Evolutionary conservation across 2,888 invertebrate species (phyloP), one percentile per base, ranked within the genome.

Genomic region (Glyphotaelius pellucidus): DNA sequence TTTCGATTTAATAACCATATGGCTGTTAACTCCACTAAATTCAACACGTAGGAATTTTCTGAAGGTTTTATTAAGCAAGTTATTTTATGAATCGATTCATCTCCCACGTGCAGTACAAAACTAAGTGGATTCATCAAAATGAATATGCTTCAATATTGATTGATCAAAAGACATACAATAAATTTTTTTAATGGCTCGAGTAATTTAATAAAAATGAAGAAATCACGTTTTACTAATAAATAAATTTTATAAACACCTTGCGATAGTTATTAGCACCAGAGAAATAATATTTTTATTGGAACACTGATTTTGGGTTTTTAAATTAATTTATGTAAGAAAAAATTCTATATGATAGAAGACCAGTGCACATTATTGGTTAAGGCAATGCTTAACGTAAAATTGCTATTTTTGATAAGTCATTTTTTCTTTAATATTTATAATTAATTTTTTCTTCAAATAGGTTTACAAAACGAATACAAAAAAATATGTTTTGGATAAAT

Each of bases 151-250:
- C 15, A 15, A 47, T 15, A 11, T 47, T 15, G 47, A 9, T 47
- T 47, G 47, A 47, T 47, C 47, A 47, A 47, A 47, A 47, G 47
- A 3, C 15, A 47, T 11, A 47, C 30, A 83, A 83, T 35, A 83
- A 12, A 83, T 35, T 32, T 35, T 32, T 32, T 83, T 83, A 19
- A 83, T 32, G 83, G 35, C 83, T 9, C 12, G 30, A 35, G 31
- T 83, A 83, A 83, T 83, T 83, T 14, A 83, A 83, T 25, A 31
- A 35, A 35, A 83, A 32, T 31, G 15, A 32, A 31, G 1, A 19
- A 32, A 83, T 83, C 83, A 83, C 83, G 83, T 35, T 35, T 25
- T 83, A 14, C 83, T 35, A 35, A 83, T 35, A 83, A 83, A 83
- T 83, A 35, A 5, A 35, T 83, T 19, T 35, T 83, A 67, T 67